A percentile compares a stretch with the other conserved stretches of the same genome.
phyloP scores from a whole-genome alignment of 2,888 invertebrate genomes.

The Diarsia rubi region DNA sequence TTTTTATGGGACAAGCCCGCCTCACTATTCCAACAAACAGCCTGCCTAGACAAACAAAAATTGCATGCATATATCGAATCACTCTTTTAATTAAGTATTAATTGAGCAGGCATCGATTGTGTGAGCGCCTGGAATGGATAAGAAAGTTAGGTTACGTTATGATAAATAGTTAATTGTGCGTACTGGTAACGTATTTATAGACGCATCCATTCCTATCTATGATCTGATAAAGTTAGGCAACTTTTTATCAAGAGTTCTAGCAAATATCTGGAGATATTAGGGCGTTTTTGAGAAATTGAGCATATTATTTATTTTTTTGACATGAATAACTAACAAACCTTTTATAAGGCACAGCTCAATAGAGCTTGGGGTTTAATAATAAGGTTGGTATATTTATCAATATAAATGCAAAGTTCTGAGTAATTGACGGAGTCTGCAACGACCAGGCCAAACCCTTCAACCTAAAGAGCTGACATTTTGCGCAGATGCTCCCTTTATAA shows the following conservation, averaged over 20 bases:
- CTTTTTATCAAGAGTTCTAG: background rate
- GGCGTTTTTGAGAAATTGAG: background rate
- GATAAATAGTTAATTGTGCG: constrained; percentile 37
- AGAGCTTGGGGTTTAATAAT: background rate
- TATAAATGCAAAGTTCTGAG: no score
- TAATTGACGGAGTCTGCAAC: no score
- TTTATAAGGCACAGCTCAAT: background rate
- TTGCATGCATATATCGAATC: background rate
- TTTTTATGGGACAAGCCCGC: no score
- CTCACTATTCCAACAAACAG: no score
- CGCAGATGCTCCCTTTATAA: no score
- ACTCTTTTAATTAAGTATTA: constrained; percentile 9
- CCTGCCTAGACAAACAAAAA: constrained; percentile 8
- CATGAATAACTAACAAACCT: no score
- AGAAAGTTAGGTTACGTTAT: constrained; percentile 66
- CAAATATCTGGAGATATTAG: background rate
- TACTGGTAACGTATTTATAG: constrained; percentile 46
- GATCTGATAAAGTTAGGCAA: constrained; percentile 22
- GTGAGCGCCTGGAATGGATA: constrained; percentile 62
- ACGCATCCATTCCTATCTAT: constrained; percentile 43
- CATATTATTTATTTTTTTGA: no score
- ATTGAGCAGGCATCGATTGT: constrained; percentile 49
- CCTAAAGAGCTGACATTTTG: no score
- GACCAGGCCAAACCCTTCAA: no score
- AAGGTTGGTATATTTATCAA: no score